Evolutionary conservation across 2,113 vertebrate genomes (phyloP).

Genomic region (Micronycteris hirsuta): DNA sequence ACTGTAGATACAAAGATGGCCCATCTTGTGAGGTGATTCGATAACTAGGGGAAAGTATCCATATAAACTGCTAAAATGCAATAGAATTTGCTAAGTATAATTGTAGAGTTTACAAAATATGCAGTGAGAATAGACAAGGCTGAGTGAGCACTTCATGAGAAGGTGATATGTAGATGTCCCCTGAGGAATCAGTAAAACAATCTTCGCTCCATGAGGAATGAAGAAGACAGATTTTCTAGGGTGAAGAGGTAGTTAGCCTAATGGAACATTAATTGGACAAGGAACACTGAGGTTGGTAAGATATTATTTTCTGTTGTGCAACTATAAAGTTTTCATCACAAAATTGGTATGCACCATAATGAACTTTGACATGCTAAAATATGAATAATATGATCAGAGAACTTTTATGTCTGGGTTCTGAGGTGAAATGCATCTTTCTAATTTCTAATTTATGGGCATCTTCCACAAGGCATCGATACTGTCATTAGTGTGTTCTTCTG

Average conservation of each 20-base stretch:
- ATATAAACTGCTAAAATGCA: background rate
- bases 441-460: background rate
- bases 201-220: background rate
- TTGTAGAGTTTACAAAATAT: background rate
- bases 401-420: background rate
- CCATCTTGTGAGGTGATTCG: background rate
- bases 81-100: background rate
- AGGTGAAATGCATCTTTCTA: background rate
- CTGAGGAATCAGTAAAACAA: background rate
- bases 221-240: background rate
- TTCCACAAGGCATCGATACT: background rate
- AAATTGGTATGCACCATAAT: background rate
- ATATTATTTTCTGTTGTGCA: background rate
- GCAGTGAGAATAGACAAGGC: background rate
- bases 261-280: background rate
- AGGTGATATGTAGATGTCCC: background rate
- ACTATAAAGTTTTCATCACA: background rate
- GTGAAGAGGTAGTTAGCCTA: background rate
- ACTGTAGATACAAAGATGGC: background rate
- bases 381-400: background rate
- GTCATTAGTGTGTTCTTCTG: background rate
- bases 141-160: background rate
- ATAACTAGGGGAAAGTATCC: background rate
- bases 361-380: background rate
- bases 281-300: background rate